A percentile compares a stretch with the other conserved stretches of the same genome.
phyloP scores from a whole-genome alignment of 2,797 vertebrate species.

The Apodemus agrarius region DNA sequence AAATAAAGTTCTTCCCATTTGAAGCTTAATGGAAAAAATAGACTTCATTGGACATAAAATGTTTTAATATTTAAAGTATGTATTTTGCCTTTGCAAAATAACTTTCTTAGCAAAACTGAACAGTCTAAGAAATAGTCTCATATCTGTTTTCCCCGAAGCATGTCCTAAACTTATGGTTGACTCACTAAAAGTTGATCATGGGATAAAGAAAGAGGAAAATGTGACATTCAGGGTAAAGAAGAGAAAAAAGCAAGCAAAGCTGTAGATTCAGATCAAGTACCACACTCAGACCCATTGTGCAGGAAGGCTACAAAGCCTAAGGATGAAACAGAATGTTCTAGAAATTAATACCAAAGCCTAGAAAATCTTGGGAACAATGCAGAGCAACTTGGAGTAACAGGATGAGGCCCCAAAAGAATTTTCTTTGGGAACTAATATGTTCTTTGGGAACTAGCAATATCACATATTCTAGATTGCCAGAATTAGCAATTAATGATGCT shows the following conservation, averaged over 20 bases:
- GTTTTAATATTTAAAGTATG: neutral
- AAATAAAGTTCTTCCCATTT: constrained; percentile 9
- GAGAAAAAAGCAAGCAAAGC: neutral
- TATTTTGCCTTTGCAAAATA: neutral
- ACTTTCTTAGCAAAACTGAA: neutral
- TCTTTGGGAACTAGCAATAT: neutral
- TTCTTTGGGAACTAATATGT: constrained; percentile 29
- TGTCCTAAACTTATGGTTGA: neutral
- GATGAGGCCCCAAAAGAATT: neutral
- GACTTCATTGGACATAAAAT: neutral
- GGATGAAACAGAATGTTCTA: neutral
- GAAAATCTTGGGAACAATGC: neutral
- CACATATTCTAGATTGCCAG: neutral
- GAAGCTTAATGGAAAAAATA: constrained; percentile 60
- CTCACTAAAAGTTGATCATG: neutral
- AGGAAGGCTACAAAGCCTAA: neutral
- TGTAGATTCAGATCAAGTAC: neutral
- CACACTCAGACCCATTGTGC: neutral
- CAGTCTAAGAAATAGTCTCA: neutral
- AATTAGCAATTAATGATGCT: constrained; percentile 19
- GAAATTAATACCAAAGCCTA: neutral
- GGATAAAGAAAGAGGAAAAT: neutral
- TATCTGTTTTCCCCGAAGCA: neutral
- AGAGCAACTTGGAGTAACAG: neutral
- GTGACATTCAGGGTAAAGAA: neutral